These are phyloP conservation scores for Nymphalis io DNA, from an alignment of 1,140 invertebrate species.

Conservation along the genomic window DNA sequence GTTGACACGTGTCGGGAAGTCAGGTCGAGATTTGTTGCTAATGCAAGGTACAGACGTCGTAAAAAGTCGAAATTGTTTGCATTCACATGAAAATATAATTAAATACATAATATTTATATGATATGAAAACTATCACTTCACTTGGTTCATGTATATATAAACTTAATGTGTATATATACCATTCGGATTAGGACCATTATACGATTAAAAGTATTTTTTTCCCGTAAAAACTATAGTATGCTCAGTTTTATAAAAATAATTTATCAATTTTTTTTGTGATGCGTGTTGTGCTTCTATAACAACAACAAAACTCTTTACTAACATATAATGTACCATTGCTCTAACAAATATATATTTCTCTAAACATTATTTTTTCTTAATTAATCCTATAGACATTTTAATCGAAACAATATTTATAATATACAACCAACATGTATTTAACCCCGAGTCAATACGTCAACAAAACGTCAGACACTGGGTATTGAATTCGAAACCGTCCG, in stretches of 20 bases:
- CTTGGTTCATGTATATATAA: too few relatives aligned
- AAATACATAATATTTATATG: too few relatives aligned
- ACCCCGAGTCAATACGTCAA: conserved; percentile 36
- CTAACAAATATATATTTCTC: too few relatives aligned
- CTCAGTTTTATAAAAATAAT: too few relatives aligned
- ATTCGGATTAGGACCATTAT: too few relatives aligned
- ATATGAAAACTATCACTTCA: too few relatives aligned
- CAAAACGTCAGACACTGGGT: conserved; percentile 37
- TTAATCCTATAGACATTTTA: conserved; percentile 11
- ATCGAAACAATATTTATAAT: conserved; percentile 13
- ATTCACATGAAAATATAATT: conserved; percentile 5
- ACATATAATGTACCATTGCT: neutral
- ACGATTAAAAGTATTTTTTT: too few relatives aligned
- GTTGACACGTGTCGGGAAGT: conserved; percentile 41
- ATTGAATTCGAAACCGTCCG: conserved; percentile 43
- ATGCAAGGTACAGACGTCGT: conserved; percentile 26
- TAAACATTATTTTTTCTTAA: neutral
- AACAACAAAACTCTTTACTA: too few relatives aligned
- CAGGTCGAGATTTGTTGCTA: conserved; percentile 33
- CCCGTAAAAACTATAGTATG: too few relatives aligned
- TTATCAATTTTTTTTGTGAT: too few relatives aligned
- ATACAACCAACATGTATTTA: conserved; percentile 25
- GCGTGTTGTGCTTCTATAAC: too few relatives aligned
- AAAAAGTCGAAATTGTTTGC: conserved; percentile 7
- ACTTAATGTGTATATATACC: too few relatives aligned